A percentile compares a stretch with the other conserved stretches of the same genome.
Evolutionary conservation across 2,797 vertebrate species (phyloP).

Genomic region (Peromyscus melanophrys): DNA sequence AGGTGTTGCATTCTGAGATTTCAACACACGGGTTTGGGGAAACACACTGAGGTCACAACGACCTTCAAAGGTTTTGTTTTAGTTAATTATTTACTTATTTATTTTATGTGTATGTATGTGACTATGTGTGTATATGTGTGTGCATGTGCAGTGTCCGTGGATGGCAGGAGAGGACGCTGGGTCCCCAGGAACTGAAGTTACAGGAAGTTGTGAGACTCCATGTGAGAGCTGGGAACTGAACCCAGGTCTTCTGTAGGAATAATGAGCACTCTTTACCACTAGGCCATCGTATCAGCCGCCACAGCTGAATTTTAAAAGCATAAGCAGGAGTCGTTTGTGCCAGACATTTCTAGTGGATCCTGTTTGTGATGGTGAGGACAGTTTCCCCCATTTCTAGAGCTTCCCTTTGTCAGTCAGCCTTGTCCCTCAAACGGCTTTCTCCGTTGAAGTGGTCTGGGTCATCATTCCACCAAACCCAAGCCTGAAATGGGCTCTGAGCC

Average conservation of each 20-base stretch:
- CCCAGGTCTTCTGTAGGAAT: background rate
- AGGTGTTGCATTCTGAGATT: background rate
- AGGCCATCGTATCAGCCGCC: background rate
- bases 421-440: background rate
- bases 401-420: background rate
- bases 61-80: background rate
- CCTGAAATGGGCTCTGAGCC: too few relatives aligned
- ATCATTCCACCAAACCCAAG: background rate
- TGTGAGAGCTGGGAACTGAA: background rate
- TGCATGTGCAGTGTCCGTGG: background rate
- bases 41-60: background rate
- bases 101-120: background rate
- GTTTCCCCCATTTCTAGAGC: background rate
- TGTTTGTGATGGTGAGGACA: background rate
- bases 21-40: too few relatives aligned
- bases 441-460: background rate
- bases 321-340: background rate
- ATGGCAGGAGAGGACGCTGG: background rate
- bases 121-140: background rate
- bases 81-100: background rate
- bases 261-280: background rate
- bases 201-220: background rate
- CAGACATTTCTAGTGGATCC: background rate
- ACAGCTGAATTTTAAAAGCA: background rate
- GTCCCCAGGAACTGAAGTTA: background rate